Evolutionary conservation across 1,140 invertebrate species (phyloP).

Genomic region (Magallana gigas): DNA sequence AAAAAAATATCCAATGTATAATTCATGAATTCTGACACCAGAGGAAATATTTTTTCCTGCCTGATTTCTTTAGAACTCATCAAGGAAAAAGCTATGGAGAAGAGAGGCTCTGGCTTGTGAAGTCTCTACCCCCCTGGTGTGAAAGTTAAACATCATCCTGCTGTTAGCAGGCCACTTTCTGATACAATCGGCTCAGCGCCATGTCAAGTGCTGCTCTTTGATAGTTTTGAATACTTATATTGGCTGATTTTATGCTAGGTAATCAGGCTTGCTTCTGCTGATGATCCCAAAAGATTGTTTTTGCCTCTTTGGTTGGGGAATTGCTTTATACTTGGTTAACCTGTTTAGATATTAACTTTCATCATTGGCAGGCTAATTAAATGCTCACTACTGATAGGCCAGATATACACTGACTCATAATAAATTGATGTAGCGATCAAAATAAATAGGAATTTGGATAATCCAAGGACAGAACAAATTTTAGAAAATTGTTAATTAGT

Average conservation of each 20-base stretch:
- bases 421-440: not conserved
- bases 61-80: conserved; percentile 20
- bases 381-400: not conserved
- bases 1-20: conserved; percentile 16
- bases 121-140: conserved; percentile 19
- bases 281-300: conserved; percentile 27
- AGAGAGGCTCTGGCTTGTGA: conserved; percentile 31
- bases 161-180: conserved; percentile 32
- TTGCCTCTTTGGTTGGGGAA: not conserved
- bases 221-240: conserved; percentile 37
- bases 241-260: not conserved
- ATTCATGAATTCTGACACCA: conserved; percentile 15
- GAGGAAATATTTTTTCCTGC: not conserved
- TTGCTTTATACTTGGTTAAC: conserved; percentile 34
- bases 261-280: not conserved
- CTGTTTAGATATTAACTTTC: conserved; percentile 28
- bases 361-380: not conserved
- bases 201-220: conserved; percentile 37
- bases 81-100: conserved; percentile 5
- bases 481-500: no score
- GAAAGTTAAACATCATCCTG: conserved; percentile 20
- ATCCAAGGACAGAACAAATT: no score
- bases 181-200: conserved; percentile 17
- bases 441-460: no score
- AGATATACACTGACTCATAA: not conserved